These are phyloP conservation scores for Nyctereutes procyonoides DNA, from an alignment of 2,113 vertebrate genomes.

Conservation along the genomic window DNA sequence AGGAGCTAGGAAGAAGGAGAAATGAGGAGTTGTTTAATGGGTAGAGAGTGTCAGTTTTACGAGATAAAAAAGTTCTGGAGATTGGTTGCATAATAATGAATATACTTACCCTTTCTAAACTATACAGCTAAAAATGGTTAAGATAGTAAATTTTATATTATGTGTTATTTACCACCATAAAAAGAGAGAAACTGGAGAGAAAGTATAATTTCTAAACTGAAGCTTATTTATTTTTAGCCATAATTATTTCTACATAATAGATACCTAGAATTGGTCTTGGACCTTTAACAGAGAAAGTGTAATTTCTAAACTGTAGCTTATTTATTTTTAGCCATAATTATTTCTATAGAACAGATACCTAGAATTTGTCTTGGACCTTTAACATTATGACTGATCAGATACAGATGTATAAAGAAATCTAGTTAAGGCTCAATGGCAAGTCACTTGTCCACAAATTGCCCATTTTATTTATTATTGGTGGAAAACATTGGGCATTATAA, in stretches of 20 bases:
- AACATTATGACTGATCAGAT: neutral
- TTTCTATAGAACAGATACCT: constrained; percentile 19
- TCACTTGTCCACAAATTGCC: neutral
- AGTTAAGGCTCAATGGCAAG: neutral
- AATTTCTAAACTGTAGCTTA: constrained; percentile 10
- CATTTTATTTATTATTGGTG: constrained; percentile 36
- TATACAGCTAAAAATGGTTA: neutral
- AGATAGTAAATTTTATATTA: neutral
- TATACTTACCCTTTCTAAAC: neutral
- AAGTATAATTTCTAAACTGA: neutral
- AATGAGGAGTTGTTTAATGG: neutral
- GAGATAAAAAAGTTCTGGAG: neutral
- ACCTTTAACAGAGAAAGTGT: neutral
- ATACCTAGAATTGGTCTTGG: neutral
- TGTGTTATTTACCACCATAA: neutral
- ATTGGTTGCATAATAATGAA: neutral
- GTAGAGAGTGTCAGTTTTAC: neutral
- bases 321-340: constrained; percentile 21
- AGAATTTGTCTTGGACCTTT: neutral
- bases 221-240: constrained; percentile 16
- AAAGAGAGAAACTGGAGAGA: neutral
- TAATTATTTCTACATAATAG: constrained; percentile 35
- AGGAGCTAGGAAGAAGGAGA: neutral
- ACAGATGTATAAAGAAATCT: neutral
- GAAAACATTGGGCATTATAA: neutral